phyloP scores from a whole-genome alignment of 2,888 invertebrate species.

The Spialia ferax region DNA sequence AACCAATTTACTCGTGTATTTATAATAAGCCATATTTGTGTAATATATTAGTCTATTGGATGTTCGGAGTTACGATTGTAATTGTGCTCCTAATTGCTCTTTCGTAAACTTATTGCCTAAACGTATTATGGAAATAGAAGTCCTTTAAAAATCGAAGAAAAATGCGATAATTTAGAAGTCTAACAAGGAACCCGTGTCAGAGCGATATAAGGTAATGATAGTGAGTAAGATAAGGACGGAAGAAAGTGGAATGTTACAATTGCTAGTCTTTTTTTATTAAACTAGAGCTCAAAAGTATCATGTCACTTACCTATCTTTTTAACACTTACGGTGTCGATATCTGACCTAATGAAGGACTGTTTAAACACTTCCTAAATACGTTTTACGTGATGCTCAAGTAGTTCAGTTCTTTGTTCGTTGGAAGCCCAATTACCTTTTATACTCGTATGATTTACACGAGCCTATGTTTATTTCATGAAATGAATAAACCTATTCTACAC shows the following conservation, averaged over 20 bases:
- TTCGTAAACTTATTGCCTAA: too few species aligned
- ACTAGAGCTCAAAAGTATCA: too few species aligned
- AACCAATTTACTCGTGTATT: not conserved
- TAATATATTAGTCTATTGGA: not conserved
- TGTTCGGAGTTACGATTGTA: constrained; percentile 5
- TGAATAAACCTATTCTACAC: constrained; percentile 4
- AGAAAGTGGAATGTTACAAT: too few species aligned
- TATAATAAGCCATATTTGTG: constrained; percentile 1
- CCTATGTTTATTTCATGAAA: constrained; percentile 30
- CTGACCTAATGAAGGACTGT: not conserved
- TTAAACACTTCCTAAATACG: constrained; percentile 13
- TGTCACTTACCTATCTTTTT: not conserved
- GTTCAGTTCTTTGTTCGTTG: constrained; percentile 8
- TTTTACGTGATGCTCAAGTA: constrained; percentile 6
- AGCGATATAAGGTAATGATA: not conserved
- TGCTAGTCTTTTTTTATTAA: too few species aligned
- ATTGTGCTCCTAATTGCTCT: constrained; percentile 21
- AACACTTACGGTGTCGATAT: not conserved
- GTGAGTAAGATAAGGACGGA: too few species aligned
- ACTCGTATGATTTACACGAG: constrained; percentile 4
- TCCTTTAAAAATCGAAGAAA: not conserved
- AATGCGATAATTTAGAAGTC: constrained; percentile 6
- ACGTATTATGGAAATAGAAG: constrained; percentile 3
- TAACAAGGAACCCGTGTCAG: not conserved
- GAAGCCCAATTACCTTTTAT: constrained; percentile 23